Evolutionary conservation across 1,140 invertebrate species (phyloP).

Genomic region (Heliconius nattereri): DNA sequence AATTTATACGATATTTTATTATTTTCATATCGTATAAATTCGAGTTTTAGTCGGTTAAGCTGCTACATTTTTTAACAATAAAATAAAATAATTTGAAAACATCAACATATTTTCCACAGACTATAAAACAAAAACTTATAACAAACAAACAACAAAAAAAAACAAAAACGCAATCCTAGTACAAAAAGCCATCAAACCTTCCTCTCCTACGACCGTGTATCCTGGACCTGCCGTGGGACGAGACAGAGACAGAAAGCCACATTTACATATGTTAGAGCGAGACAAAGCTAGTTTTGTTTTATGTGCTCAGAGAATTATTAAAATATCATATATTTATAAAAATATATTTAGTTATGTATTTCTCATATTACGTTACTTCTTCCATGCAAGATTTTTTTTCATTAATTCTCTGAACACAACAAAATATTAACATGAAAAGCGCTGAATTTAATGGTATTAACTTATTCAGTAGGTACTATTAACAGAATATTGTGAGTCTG

Average conservation of each 20-base stretch:
- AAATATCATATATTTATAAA: not conserved
- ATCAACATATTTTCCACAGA: slow-evolving; percentile 25
- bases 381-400: not conserved
- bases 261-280: slow-evolving; percentile 78
- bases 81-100: not conserved
- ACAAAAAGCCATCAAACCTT: slow-evolving; percentile 72
- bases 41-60: too few relatives aligned
- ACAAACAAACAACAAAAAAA: not conserved
- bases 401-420: not conserved
- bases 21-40: too few relatives aligned
- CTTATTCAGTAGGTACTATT: not conserved
- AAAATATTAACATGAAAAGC: slow-evolving; percentile 1
- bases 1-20: too few relatives aligned
- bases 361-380: too few relatives aligned
- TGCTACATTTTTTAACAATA: not conserved
- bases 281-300: slow-evolving; percentile 54
- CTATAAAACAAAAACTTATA: slow-evolving; percentile 39
- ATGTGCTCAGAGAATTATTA: slow-evolving; percentile 12
- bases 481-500: not conserved
- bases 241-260: slow-evolving; percentile 76
- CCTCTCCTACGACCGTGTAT: slow-evolving; percentile 76
- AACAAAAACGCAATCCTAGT: slow-evolving; percentile 43
- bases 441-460: not conserved
- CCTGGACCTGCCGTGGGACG: slow-evolving; percentile 68
- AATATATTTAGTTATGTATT: not conserved